These are phyloP conservation scores for Neotragus pygmaeus DNA, from an alignment of 2,113 vertebrate species.

Conservation along the genomic window DNA sequence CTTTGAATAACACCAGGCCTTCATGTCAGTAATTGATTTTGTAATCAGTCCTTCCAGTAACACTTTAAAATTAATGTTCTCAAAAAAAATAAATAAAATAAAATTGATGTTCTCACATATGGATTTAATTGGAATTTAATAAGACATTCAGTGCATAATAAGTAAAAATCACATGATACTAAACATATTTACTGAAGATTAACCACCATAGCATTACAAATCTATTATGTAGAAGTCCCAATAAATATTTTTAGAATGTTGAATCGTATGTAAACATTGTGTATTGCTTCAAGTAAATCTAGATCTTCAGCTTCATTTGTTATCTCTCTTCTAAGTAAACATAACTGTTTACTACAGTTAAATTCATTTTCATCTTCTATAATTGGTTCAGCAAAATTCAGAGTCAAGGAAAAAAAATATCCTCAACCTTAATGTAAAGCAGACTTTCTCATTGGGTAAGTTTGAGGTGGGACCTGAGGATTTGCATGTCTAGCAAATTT, in stretches of 20 bases:
- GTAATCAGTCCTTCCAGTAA: constrained; percentile 49
- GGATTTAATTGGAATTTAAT: constrained; percentile 68
- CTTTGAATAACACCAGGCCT: constrained; percentile 10
- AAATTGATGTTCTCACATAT: constrained; percentile 51
- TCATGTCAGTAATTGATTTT: constrained; percentile 56
- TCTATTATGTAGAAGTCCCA: constrained; percentile 37
- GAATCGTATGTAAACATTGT: constrained; percentile 51
- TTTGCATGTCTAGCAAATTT: not conserved
- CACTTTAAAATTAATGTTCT: constrained; percentile 59
- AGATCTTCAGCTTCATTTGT: constrained; percentile 3
- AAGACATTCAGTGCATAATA: constrained; percentile 34
- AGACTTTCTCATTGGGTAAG: not conserved
- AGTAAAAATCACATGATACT: constrained; percentile 51
- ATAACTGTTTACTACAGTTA: not conserved
- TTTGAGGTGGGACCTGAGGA: not conserved
- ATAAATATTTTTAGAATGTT: constrained; percentile 41
- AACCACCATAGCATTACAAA: constrained; percentile 39
- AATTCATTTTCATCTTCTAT: constrained; percentile 6
- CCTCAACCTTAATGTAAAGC: not conserved
- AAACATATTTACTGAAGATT: constrained; percentile 68
- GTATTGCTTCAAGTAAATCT: constrained; percentile 37
- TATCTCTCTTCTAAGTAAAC: constrained; percentile 46
- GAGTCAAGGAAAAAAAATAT: not conserved
- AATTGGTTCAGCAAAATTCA: not conserved
- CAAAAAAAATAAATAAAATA: not conserved